Conservation (phyloP, 1,140 invertebrate species). For the Bilobella aurantiaca region DNA sequence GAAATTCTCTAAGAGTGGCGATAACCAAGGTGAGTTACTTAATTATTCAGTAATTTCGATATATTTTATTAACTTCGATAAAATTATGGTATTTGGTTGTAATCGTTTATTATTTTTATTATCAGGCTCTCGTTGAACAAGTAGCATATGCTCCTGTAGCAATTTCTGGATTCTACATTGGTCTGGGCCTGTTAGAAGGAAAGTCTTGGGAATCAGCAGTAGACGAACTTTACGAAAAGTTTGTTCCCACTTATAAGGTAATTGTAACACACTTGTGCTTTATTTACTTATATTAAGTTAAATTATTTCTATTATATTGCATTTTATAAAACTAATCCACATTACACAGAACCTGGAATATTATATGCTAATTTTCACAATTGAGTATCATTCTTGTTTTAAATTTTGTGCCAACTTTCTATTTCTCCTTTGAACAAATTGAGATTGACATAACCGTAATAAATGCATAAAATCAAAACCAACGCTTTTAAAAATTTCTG, state of each 20-base stretch:
- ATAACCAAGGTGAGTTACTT: conserved; percentile 50
- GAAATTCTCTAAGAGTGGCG: conserved; percentile 50
- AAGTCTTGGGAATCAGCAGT: conserved; percentile 55
- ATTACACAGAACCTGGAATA: too few relatives aligned
- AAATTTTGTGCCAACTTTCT: too few relatives aligned
- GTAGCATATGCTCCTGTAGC: conserved; percentile 67
- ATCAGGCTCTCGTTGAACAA: conserved; percentile 66
- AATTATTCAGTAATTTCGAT: conserved; percentile 15
- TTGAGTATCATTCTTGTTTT: too few relatives aligned
- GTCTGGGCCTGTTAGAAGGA: conserved; percentile 64
- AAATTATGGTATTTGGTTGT: too few relatives aligned
- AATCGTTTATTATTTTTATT: conserved; percentile 12
- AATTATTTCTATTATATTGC: conserved; percentile 11
- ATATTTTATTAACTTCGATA: conserved; percentile 14
- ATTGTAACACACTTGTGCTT: background rate
- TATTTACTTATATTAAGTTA: background rate
- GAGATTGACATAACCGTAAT: too few relatives aligned
- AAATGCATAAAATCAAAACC: too few relatives aligned
- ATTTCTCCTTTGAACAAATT: too few relatives aligned
- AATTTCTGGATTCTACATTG: conserved; percentile 67
- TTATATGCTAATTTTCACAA: too few relatives aligned
- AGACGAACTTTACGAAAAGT: conserved; percentile 62
- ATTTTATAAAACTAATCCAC: too few relatives aligned
- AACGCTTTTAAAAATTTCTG: too few relatives aligned
- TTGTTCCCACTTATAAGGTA: conserved; percentile 70